Conservation (phyloP, 1,140 invertebrate species). For the Diachasmimorpha longicaudata region DNA sequence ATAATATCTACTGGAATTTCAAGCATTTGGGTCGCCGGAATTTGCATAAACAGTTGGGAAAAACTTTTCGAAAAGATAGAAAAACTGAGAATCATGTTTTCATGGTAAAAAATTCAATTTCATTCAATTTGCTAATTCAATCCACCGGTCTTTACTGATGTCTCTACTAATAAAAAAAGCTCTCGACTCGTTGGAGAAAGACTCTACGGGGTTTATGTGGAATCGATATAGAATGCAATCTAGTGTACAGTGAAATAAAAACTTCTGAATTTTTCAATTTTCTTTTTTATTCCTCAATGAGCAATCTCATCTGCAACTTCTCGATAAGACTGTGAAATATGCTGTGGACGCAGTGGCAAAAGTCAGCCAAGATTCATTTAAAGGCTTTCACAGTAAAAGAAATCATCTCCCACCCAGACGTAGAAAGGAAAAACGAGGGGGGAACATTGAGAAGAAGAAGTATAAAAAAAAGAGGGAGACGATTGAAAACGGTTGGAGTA, state of each 20-base stretch:
- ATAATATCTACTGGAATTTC: too few species aligned
- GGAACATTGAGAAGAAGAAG: conserved; percentile 1
- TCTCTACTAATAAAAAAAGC: background rate
- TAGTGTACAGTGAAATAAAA: background rate
- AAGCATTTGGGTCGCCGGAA: too few species aligned
- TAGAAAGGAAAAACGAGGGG: conserved; percentile 2
- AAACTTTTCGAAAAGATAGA: background rate
- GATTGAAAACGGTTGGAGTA: conserved; percentile 8
- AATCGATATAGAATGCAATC: background rate
- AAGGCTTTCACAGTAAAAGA: conserved; percentile 16
- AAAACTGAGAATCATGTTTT: background rate
- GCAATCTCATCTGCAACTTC: conserved; percentile 14
- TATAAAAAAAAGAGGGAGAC: conserved; percentile 14
- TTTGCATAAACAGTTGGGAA: background rate
- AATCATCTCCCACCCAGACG: conserved; percentile 16
- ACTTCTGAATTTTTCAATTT: background rate
- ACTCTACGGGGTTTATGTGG: background rate
- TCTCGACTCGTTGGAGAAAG: background rate
- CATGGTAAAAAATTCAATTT: background rate
- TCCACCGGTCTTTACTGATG: background rate
- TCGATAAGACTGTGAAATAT: conserved; percentile 7
- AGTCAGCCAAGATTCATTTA: conserved; percentile 30
- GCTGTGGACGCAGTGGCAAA: background rate
- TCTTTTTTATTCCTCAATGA: conserved; percentile 2
- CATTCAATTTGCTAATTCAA: background rate